Evolutionary conservation across 2,888 invertebrate species (phyloP).

Genomic region (Drosophila buzzatii): DNA sequence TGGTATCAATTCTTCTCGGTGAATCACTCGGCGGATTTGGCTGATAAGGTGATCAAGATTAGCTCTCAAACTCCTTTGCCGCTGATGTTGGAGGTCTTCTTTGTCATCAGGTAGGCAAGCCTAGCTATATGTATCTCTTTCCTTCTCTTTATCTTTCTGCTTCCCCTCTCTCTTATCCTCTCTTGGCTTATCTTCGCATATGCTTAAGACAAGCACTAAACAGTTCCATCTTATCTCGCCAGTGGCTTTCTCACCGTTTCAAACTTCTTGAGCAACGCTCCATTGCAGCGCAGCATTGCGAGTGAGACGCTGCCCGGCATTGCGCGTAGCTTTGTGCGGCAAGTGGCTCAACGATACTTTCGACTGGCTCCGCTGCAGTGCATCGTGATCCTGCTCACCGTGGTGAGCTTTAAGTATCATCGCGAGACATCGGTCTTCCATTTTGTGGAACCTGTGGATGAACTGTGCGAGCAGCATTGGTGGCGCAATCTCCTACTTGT

Average conservation of each 20-base stretch:
- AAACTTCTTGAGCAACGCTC: conserved; percentile 43
- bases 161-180: background rate
- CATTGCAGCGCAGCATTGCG: conserved; percentile 42
- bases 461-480: conserved; percentile 33
- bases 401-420: conserved; percentile 30
- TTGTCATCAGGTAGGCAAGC: conserved; percentile 43
- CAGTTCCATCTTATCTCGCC: background rate
- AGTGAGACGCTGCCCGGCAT: conserved; percentile 20
- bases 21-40: conserved; percentile 17
- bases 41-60: conserved; percentile 6
- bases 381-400: conserved; percentile 20
- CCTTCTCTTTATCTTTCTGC: too few species aligned
- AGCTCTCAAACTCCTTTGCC: conserved; percentile 17
- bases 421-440: conserved; percentile 48
- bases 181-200: background rate
- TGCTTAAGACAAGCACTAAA: background rate
- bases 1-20: conserved; percentile 38
- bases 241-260: conserved; percentile 57
- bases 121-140: background rate
- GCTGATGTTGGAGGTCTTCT: conserved; percentile 47
- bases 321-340: conserved; percentile 6
- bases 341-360: conserved; percentile 49
- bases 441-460: conserved; percentile 41
- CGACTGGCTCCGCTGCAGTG: conserved; percentile 50
- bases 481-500: conserved; percentile 44